phyloP scores from a whole-genome alignment of 2,113 vertebrate genomes.

The Mesoclemmys tuberculata region DNA sequence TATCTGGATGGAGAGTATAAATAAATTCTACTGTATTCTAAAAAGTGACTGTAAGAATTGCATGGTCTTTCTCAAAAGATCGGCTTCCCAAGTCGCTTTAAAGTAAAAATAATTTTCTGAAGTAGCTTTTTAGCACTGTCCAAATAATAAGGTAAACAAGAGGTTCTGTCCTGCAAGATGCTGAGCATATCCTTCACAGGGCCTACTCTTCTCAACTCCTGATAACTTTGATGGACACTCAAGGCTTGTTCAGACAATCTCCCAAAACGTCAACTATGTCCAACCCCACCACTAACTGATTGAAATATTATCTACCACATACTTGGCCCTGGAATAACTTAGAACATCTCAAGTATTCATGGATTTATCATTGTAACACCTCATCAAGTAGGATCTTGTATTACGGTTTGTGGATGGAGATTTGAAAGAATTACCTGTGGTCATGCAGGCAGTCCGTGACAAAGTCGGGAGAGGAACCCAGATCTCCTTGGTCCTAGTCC shows the following conservation, averaged over 20 bases:
- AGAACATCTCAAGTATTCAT: background rate
- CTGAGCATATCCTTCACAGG: background rate
- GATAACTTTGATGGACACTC: background rate
- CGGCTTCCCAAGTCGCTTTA: background rate
- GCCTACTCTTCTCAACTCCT: background rate
- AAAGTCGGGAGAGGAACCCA: background rate
- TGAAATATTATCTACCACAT: background rate
- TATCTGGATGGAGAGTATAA: no score
- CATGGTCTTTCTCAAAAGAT: background rate
- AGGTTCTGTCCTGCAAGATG: background rate
- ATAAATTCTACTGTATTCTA: no score
- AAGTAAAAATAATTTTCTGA: background rate
- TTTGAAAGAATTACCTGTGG: background rate
- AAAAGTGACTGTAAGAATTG: background rate
- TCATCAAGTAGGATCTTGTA: background rate
- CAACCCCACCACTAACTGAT: background rate
- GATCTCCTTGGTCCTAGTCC: background rate
- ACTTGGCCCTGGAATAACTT: no score
- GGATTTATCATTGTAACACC: background rate
- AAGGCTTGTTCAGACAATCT: background rate
- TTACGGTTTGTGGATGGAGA: background rate
- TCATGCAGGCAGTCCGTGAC: background rate
- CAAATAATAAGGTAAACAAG: background rate
- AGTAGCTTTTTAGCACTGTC: background rate
- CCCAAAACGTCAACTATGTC: background rate